phyloP scores from a whole-genome alignment of 1,140 invertebrate genomes.

The Zaprionus ghesquierei region DNA sequence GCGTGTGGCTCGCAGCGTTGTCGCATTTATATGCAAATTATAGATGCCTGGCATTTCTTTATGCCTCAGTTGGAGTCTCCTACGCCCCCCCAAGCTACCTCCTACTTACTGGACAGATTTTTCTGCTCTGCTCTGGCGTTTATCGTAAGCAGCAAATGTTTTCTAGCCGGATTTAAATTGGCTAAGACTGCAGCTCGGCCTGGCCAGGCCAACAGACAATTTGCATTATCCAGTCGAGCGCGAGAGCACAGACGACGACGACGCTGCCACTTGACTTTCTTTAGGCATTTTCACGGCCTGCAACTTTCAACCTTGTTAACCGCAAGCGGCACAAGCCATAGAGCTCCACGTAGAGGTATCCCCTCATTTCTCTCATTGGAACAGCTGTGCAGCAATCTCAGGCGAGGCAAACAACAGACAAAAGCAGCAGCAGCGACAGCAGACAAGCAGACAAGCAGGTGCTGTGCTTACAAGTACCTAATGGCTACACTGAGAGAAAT shows the following conservation, averaged over 20 bases:
- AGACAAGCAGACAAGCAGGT: constrained; percentile 14
- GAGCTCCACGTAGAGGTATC: neutral
- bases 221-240: constrained; percentile 41
- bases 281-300: constrained; percentile 54
- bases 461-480: constrained; percentile 24
- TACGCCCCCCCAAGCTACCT: constrained; percentile 4
- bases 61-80: constrained; percentile 5
- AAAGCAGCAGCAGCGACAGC: constrained; percentile 15
- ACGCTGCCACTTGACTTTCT: constrained; percentile 50
- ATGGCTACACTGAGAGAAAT: neutral
- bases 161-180: constrained; percentile 61
- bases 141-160: constrained; percentile 63
- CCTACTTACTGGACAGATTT: constrained; percentile 50
- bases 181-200: constrained; percentile 24
- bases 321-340: constrained; percentile 17
- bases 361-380: too few relatives aligned
- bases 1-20: constrained; percentile 49
- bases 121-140: constrained; percentile 63
- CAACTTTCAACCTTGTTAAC: constrained; percentile 38
- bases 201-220: constrained; percentile 9
- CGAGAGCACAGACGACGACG: neutral
- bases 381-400: constrained; percentile 61
- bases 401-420: constrained; percentile 34
- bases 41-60: constrained; percentile 70
- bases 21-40: constrained; percentile 81